A percentile compares a stretch with the other conserved stretches of the same genome.
These are phyloP conservation scores for Rattus norvegicus DNA, from an alignment of 2,113 vertebrate species.

Conservation along the genomic window DNA sequence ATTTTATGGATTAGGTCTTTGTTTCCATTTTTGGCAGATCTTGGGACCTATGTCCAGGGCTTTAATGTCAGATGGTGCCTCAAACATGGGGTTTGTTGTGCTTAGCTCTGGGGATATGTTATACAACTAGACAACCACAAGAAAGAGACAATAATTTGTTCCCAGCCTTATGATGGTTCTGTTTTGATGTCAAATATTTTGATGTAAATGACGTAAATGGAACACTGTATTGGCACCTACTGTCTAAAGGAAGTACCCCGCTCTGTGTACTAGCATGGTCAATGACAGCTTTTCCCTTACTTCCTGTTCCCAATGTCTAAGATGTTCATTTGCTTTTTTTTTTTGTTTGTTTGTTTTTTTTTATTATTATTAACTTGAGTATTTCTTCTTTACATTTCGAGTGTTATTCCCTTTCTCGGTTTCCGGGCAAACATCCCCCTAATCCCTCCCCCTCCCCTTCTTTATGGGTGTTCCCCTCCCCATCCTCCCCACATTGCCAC, in stretches of 20 bases:
- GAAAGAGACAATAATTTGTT: neutral
- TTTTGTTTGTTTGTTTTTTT: too few species aligned
- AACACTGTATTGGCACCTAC: neutral
- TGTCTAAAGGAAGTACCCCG: neutral
- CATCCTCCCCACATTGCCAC: too few species aligned
- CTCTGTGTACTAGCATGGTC: neutral
- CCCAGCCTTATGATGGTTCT: neutral
- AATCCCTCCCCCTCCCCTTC: too few species aligned
- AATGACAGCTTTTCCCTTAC: neutral
- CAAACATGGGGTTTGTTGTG: neutral
- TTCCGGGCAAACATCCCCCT: too few species aligned
- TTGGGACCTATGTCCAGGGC: neutral
- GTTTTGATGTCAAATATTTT: neutral
- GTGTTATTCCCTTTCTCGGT: too few species aligned
- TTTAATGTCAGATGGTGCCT: neutral
- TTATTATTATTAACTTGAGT: too few species aligned
- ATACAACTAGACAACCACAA: neutral
- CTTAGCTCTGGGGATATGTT: neutral
- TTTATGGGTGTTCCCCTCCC: too few species aligned
- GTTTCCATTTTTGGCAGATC: neutral
- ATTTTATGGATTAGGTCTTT: neutral
- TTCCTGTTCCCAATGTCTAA: neutral
- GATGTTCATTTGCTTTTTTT: fast-evolving
- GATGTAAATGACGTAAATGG: neutral
- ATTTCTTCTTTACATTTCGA: too few species aligned